Conservation (phyloP, 2,113 vertebrate species). For the Malaclemys terrapin region DNA sequence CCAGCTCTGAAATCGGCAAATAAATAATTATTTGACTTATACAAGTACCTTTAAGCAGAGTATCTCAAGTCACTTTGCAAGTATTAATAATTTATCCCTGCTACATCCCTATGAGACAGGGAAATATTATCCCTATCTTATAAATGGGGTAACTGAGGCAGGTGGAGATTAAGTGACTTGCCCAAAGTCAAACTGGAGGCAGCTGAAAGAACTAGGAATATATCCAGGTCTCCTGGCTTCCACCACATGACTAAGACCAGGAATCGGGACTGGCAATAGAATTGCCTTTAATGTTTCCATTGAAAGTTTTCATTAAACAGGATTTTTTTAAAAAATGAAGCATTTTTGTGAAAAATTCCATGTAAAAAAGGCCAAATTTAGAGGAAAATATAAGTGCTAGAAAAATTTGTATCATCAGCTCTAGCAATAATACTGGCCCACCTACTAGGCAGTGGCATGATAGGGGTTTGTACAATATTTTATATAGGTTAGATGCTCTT, state of each 20-base stretch:
- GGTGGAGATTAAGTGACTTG: background rate
- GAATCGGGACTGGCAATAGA: background rate
- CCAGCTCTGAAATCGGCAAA: background rate
- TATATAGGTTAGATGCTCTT: background rate
- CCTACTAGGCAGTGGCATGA: background rate
- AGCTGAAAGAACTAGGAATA: background rate
- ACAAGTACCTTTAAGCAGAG: background rate
- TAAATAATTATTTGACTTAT: background rate
- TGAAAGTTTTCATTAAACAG: background rate
- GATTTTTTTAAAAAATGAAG: background rate
- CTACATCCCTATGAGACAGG: background rate
- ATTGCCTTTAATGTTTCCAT: background rate
- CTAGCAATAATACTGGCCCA: background rate
- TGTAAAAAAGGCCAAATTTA: background rate
- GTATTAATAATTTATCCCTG: background rate
- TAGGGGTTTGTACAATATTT: background rate
- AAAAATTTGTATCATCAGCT: background rate
- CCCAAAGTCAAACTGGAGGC: background rate
- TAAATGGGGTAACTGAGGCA: background rate
- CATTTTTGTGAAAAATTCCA: background rate
- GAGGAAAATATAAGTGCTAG: background rate
- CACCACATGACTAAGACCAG: background rate
- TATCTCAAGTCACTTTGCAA: background rate
- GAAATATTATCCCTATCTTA: background rate
- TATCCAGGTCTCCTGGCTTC: background rate